These are phyloP conservation scores for Pristionchus exspectatus DNA, from an alignment of 2,888 invertebrate genomes.

Conservation along the genomic window DNA sequence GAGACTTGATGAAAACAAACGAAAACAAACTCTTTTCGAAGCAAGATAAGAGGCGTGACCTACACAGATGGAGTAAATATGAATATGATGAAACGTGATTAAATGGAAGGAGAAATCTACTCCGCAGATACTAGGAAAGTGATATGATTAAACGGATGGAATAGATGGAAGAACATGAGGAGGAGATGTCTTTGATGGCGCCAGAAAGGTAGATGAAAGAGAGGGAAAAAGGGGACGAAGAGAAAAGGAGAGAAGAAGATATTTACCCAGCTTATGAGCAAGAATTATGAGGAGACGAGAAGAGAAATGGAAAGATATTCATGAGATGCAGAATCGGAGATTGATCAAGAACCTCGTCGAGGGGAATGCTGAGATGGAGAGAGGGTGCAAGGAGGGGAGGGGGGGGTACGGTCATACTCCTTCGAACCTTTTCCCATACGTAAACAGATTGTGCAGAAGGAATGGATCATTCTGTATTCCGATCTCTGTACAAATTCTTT, in stretches of 20 bases:
- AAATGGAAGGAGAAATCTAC: neutral
- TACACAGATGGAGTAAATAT: neutral
- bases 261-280: constrained; percentile 37
- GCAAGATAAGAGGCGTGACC: too few relatives aligned
- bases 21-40: neutral
- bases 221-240: neutral
- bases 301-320: neutral
- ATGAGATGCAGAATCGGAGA: constrained; percentile 1
- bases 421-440: neutral
- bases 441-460: neutral
- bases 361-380: neutral
- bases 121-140: neutral
- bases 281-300: constrained; percentile 2
- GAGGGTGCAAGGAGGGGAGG: neutral
- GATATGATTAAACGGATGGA: neutral
- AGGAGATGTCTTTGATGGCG: neutral
- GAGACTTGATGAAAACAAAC: neutral
- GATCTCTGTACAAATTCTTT: neutral
- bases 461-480: neutral
- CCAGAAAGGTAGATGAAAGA: neutral
- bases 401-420: neutral
- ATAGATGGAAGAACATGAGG: neutral
- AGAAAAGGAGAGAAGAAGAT: constrained; percentile 13
- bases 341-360: neutral
- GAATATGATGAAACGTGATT: neutral